phyloP scores from a whole-genome alignment of 2,113 vertebrate species.

The Phrynosoma blainvillii region DNA sequence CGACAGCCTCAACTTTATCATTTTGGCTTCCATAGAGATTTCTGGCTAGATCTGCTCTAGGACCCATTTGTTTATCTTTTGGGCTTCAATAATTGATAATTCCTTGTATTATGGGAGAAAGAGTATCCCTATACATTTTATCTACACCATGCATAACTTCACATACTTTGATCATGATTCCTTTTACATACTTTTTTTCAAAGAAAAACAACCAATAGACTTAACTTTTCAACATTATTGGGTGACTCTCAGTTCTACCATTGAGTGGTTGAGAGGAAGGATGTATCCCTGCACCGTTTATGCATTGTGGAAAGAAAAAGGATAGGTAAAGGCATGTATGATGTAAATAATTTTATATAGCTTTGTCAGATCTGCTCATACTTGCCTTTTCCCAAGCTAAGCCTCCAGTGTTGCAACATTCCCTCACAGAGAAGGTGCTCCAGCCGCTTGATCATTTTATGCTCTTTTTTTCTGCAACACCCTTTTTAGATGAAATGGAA shows the following conservation, averaged over 20 bases:
- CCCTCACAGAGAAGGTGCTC: neutral
- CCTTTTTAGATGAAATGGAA: too few relatives aligned
- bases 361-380: neutral
- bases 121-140: neutral
- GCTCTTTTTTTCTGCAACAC: neutral
- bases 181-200: neutral
- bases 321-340: neutral
- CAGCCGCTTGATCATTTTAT: neutral
- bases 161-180: neutral
- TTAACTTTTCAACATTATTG: neutral
- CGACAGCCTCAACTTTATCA: too few relatives aligned
- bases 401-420: neutral
- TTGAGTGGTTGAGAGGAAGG: neutral
- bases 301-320: neutral
- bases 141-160: neutral
- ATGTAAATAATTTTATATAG: neutral
- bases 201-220: neutral
- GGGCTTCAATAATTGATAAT: too few relatives aligned
- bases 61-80: too few relatives aligned
- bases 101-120: neutral
- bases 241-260: neutral
- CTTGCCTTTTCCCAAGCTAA: neutral
- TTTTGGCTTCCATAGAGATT: too few relatives aligned
- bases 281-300: neutral
- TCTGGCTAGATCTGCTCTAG: too few relatives aligned